Evolutionary conservation across 2,113 vertebrate species (phyloP), one percentile per base, ranked within the genome.

Genomic region (Paramormyrops kingsleyae): DNA sequence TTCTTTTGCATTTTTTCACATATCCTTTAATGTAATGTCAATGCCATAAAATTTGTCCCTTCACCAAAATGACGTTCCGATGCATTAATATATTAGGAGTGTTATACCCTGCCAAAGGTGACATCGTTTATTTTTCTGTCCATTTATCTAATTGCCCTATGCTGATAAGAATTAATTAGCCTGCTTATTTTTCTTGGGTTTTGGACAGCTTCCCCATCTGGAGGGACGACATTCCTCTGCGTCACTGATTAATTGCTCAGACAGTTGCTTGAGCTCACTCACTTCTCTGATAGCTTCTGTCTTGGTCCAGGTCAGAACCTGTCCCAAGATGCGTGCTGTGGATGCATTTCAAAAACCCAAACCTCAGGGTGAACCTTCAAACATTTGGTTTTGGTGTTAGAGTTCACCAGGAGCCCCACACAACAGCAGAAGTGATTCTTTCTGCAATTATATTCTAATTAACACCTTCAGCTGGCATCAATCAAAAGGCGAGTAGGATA

Each of bases 111-210:
- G 96, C 96, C 96, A 97, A 97, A 97, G 97, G 97, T 98, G 97
- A 98, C 96, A 97, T 93, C 90, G 95, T 96, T 94, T 95, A 96
- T 96, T 95, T 95, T 94, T 96, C 95, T 97, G 89, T 83, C 80
- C 89, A 95, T 97, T 96, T 97, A 97, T 98, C 97, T 98, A 98
- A 98, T 99, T 98, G 97, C 96, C 96, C 96, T 97, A 97, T 97
- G 97, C 97, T 97, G 97, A 98, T 98, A 98, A 97, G 97, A 99
- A 99, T 99, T 98, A 98, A 99, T 99, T 99, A 99, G 97, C 97
- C 96, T 91, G 95, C 97, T 99, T 97, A 98, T 98, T 98, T 99
- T 98, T 97, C 97, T 96, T 95, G 95, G 94, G 93, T 97, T 98
- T 97, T 97, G 95, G 96, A 97, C 96, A 96, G 96, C 95, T 97